Evolutionary conservation across 2,888 invertebrate species (phyloP).

Genomic region (Acheta domesticus): DNA sequence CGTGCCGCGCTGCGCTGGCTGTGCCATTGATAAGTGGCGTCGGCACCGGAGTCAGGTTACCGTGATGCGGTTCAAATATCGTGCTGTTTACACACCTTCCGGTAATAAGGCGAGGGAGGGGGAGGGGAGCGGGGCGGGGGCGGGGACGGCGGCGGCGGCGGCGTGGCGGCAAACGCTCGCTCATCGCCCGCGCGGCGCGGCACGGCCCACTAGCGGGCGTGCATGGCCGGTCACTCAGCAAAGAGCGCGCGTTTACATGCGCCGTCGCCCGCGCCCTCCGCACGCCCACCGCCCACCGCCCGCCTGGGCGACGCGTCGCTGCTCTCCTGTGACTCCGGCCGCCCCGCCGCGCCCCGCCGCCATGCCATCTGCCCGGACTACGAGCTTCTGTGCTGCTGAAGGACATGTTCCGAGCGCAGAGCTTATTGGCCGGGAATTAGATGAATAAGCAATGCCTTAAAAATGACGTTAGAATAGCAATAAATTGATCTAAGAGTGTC

Average conservation of each 20-base stretch:
- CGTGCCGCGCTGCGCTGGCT: neutral
- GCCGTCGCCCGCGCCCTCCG: neutral
- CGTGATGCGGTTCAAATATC: constrained; percentile 9
- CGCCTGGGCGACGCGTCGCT: too few species aligned
- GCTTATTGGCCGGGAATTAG: too few species aligned
- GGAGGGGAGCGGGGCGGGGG: neutral
- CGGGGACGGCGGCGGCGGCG: neutral
- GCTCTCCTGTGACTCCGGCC: too few species aligned
- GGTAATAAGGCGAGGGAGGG: neutral
- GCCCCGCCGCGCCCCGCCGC: too few species aligned
- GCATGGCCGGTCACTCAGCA: constrained; percentile 8
- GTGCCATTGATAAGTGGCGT: constrained; percentile 7
- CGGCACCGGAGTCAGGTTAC: neutral
- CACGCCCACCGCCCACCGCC: neutral
- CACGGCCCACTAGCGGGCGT: constrained; percentile 18
- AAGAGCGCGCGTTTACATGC: neutral
- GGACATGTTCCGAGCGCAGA: too few species aligned
- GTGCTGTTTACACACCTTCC: constrained; percentile 18
- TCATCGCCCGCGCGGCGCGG: neutral
- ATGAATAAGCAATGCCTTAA: too few species aligned
- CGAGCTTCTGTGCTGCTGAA: too few species aligned
- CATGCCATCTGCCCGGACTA: too few species aligned
- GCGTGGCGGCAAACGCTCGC: neutral
- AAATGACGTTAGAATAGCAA: too few species aligned
- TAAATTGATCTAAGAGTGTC: too few species aligned